Evolutionary conservation across 2,888 invertebrate genomes (phyloP).

Genomic region (Thereva unica): DNA sequence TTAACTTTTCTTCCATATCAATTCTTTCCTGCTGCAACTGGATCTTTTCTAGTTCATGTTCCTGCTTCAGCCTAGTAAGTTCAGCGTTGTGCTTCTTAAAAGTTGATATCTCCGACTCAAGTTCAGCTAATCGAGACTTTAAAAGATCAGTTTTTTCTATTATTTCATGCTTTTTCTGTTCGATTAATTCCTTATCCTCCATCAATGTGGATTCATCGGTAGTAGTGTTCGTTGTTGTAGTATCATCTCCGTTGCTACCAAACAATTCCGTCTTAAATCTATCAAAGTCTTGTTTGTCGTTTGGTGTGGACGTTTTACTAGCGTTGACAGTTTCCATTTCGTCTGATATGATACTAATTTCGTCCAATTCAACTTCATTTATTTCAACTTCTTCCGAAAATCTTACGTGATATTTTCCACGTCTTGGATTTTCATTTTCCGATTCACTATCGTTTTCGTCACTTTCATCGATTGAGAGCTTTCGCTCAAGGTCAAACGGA

Average conservation of each 20-base stretch:
- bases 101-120: constrained; percentile 67
- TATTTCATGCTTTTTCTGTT: constrained; percentile 39
- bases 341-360: constrained; percentile 30
- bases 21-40: constrained; percentile 67
- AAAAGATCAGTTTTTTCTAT: constrained; percentile 61
- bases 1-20: constrained; percentile 63
- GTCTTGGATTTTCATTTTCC: not conserved
- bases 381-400: constrained; percentile 39
- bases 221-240: not conserved
- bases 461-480: constrained; percentile 34
- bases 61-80: constrained; percentile 63
- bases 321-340: constrained; percentile 2
- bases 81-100: constrained; percentile 62
- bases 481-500: constrained; percentile 41
- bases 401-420: constrained; percentile 35
- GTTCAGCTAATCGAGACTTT: constrained; percentile 65
- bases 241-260: constrained; percentile 47
- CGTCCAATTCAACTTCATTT: constrained; percentile 36
- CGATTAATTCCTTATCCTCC: constrained; percentile 17
- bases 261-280: constrained; percentile 53
- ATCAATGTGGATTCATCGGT: not conserved
- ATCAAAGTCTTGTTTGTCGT: constrained; percentile 46
- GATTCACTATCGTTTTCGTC: constrained; percentile 36
- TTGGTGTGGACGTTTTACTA: constrained; percentile 42
- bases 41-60: constrained; percentile 66